Evolutionary conservation across 2,113 vertebrate genomes (phyloP).

Genomic region (Equus przewalskii): DNA sequence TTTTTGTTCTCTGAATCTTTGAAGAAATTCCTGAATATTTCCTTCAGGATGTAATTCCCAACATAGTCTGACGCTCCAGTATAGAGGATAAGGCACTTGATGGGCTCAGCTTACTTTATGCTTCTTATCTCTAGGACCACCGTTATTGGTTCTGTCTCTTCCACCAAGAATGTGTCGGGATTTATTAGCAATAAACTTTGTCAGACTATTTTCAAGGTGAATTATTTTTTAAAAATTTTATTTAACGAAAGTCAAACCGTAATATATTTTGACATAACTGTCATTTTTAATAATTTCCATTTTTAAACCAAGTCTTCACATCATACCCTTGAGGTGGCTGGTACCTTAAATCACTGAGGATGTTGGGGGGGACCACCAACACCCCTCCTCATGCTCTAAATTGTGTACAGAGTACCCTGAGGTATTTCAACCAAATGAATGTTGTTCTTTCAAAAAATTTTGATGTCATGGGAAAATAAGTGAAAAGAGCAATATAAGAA

Average conservation of each 20-base stretch:
- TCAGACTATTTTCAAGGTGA: background rate
- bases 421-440: background rate
- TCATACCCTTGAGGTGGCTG: background rate
- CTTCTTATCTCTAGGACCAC: background rate
- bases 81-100: background rate
- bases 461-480: background rate
- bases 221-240: background rate
- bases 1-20: constrained; percentile 29
- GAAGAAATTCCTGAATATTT: background rate
- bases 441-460: background rate
- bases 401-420: background rate
- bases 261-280: background rate
- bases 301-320: background rate
- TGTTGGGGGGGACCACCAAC: background rate
- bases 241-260: background rate
- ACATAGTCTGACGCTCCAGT: background rate
- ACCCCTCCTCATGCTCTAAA: background rate
- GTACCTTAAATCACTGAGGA: background rate
- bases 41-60: background rate
- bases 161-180: background rate
- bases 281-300: background rate
- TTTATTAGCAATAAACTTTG: background rate
- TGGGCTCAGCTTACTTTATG: background rate
- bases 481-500: background rate
- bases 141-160: background rate